Conservation (phyloP, 2,797 vertebrate species). For the Buceros bicornis region DNA sequence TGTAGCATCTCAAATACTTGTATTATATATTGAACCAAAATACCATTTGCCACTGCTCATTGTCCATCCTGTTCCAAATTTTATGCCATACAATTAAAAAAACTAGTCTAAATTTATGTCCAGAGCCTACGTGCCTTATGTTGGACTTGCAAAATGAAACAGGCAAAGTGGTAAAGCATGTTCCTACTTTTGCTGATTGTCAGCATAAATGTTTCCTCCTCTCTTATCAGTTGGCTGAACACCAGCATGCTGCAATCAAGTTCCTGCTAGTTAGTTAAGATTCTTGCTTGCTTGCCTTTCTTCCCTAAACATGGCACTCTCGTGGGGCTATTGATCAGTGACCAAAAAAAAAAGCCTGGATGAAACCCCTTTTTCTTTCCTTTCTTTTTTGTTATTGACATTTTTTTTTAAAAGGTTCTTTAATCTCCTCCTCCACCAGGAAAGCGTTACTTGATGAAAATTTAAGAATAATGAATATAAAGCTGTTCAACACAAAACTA, state of each 20-base stretch:
- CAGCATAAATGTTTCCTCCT: slow-evolving; percentile 21
- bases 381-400: slow-evolving; percentile 47
- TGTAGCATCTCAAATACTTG: neutral
- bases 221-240: neutral
- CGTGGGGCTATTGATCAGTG: slow-evolving; percentile 26
- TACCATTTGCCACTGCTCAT: neutral
- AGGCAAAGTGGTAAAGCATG: neutral
- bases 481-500: neutral
- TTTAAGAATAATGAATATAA: slow-evolving; percentile 44
- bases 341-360: slow-evolving; percentile 13
- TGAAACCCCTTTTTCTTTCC: slow-evolving; percentile 20
- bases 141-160: neutral
- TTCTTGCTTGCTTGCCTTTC: slow-evolving; percentile 50
- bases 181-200: slow-evolving; percentile 12
- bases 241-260: slow-evolving; percentile 10
- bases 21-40: neutral
- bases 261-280: slow-evolving; percentile 58
- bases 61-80: neutral
- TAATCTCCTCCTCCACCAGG: slow-evolving; percentile 32
- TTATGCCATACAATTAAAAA: neutral
- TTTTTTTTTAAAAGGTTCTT: slow-evolving; percentile 56
- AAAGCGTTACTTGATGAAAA: slow-evolving; percentile 40
- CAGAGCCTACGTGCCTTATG: neutral
- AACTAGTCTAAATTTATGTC: neutral
- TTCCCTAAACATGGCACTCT: slow-evolving; percentile 19